Percentiles rank a stretch among this genome's conserved stretches.
Conservation (phyloP, 2,888 invertebrate genomes). For the Blastobasis adustella region DNA sequence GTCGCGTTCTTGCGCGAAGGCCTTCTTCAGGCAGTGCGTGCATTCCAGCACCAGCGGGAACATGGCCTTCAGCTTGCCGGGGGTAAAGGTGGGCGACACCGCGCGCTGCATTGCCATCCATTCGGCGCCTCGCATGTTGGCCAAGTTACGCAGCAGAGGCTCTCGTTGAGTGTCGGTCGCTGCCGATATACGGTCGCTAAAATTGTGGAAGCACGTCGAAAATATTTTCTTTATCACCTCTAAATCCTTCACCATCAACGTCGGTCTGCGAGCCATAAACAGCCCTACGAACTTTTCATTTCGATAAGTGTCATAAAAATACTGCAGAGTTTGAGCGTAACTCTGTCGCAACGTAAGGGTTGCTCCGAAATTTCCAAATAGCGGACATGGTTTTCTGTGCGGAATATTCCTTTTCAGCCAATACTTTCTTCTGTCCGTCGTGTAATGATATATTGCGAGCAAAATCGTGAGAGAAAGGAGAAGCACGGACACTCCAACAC, state of each 20-base stretch:
- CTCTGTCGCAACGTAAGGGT: conserved; percentile 54
- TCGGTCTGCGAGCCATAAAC: conserved; percentile 63
- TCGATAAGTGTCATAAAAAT: conserved; percentile 49
- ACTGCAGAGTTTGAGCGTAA: conserved; percentile 53
- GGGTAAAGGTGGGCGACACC: conserved; percentile 64
- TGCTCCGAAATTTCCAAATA: conserved; percentile 68
- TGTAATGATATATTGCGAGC: conserved; percentile 51
- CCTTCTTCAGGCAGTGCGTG: conserved; percentile 41
- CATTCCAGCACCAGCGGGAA: conserved; percentile 61
- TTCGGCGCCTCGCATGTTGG: conserved; percentile 64
- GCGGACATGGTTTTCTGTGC: conserved; percentile 62
- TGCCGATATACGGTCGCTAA: conserved; percentile 58
- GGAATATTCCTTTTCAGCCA: conserved; percentile 57
- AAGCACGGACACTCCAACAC: conserved; percentile 38
- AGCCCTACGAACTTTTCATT: conserved; percentile 56
- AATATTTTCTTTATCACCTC: conserved; percentile 53
- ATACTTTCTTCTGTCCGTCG: conserved; percentile 56
- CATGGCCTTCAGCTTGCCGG: conserved; percentile 70
- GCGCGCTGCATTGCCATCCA: conserved; percentile 66
- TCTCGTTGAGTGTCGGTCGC: conserved; percentile 60
- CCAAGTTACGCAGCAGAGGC: conserved; percentile 58
- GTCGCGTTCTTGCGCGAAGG: conserved; percentile 35
- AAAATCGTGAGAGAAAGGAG: conserved; percentile 35
- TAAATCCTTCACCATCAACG: conserved; percentile 55
- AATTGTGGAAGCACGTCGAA: conserved; percentile 49